Evolutionary conservation across 2,888 invertebrate genomes (phyloP), one percentile per base, ranked within the genome.

Genomic region (Calameuta filiformis): DNA sequence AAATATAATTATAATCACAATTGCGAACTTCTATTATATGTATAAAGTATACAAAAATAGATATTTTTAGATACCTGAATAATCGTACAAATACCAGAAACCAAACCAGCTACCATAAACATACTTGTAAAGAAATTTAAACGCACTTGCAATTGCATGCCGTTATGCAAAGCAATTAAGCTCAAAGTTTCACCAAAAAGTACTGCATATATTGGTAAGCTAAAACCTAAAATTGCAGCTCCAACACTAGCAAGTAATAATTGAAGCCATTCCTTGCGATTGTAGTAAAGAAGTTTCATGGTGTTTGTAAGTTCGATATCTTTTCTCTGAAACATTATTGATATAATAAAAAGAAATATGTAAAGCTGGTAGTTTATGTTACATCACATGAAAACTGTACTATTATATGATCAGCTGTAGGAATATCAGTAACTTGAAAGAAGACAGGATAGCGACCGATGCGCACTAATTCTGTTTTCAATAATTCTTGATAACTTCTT

Each of bases 151-250:
- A 80, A 75, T 30, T 80, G 73, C 9, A 35, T 33, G 1, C 73
- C 76, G 35, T 73, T 79, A 73, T 77, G 76, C 68, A 76, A n/a
- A 11, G 80, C 80, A 31, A 79, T 75, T 56, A 80, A 76, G 73
- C 87, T 89, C 73, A 92, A 82, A 77, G 90, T 90, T 73, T 92
- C 91, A 12, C 91, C 92, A 83, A 92, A 92, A 11, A 92, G 83
- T 31, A 92, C 84, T 0, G 92, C 90, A 79, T 90, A 92, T 35
- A 88, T 83, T 30, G 92, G 91, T 35, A 89, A 85, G 35, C 87
- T 85, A 31, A 87, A 82, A 30, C 92, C 92, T 79, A 90, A 89
- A 73, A 91, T 85, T 15, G 88, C 83, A 0, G 90, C 84, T 56
- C 88, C 87, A 6, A 92, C 75, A 6, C 85, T 83, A 31, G 89